Evolutionary conservation across 53 echinoderm and acorn worm species (phyloP).

Genomic region (Mesocentrotus franciscanus): DNA sequence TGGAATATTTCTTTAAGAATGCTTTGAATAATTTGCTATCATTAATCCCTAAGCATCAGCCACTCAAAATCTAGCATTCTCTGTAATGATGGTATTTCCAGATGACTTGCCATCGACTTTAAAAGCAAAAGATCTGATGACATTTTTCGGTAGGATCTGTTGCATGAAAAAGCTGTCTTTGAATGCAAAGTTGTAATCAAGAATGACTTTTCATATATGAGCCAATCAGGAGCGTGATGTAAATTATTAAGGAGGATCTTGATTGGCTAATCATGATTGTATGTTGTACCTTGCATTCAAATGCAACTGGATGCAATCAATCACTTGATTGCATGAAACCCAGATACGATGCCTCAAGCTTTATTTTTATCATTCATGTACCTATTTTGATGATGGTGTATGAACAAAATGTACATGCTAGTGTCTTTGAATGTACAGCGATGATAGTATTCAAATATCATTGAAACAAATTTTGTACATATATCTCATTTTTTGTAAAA

Average conservation of each 20-base stretch:
- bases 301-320: background rate
- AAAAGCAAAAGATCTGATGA: background rate
- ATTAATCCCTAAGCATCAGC: background rate
- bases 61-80: background rate
- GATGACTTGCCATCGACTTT: background rate
- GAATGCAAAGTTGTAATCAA: background rate
- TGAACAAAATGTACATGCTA: background rate
- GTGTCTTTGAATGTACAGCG: conserved; percentile 34
- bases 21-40: background rate
- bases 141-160: background rate
- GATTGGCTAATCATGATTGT: background rate
- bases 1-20: background rate
- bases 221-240: too few relatives aligned
- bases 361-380: background rate
- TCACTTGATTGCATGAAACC: background rate
- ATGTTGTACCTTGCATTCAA: background rate
- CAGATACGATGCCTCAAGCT: background rate
- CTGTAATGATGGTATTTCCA: background rate
- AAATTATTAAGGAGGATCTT: background rate
- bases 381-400: background rate
- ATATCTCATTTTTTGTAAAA: conserved; percentile 10
- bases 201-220: too few relatives aligned
- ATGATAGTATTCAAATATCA: conserved; percentile 31
- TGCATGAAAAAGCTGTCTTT: background rate
- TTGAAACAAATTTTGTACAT: conserved; percentile 45